Conservation (phyloP, 2,797 vertebrate genomes). For the Taeniopygia guttata region DNA sequence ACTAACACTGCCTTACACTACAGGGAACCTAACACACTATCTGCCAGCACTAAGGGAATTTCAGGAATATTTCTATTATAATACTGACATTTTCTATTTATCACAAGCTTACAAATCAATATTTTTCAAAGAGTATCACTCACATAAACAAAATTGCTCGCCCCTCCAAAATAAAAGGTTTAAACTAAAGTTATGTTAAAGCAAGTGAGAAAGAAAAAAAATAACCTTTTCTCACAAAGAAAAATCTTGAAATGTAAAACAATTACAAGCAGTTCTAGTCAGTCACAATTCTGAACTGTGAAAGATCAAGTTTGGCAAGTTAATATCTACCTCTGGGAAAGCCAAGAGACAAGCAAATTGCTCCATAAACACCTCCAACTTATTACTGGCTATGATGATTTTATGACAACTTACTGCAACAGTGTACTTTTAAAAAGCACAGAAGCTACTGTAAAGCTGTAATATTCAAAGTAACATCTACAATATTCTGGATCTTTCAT, state of each 20-base stretch:
- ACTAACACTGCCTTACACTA: background rate
- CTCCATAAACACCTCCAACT: background rate
- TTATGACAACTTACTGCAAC: background rate
- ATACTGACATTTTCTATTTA: background rate
- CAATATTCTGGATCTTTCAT: background rate
- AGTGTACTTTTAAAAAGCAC: background rate
- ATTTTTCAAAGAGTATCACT: background rate
- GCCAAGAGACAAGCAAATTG: constrained; percentile 35
- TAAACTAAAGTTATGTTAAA: background rate
- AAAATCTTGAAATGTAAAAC: background rate
- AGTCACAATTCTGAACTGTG: background rate
- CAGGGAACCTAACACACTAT: background rate
- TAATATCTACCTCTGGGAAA: constrained; percentile 28
- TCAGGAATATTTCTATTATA: background rate
- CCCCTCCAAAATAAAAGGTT: background rate
- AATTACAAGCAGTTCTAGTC: background rate
- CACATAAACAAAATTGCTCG: background rate
- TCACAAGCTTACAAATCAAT: background rate
- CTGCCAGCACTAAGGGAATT: background rate
- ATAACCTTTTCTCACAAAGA: background rate
- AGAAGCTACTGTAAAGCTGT: background rate
- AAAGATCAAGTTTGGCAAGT: background rate
- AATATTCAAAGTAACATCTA: background rate
- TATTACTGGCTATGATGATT: background rate
- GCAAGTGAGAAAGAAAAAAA: background rate